These are phyloP conservation scores for Euura lappo DNA, from an alignment of 1,140 invertebrate species.

Conservation along the genomic window DNA sequence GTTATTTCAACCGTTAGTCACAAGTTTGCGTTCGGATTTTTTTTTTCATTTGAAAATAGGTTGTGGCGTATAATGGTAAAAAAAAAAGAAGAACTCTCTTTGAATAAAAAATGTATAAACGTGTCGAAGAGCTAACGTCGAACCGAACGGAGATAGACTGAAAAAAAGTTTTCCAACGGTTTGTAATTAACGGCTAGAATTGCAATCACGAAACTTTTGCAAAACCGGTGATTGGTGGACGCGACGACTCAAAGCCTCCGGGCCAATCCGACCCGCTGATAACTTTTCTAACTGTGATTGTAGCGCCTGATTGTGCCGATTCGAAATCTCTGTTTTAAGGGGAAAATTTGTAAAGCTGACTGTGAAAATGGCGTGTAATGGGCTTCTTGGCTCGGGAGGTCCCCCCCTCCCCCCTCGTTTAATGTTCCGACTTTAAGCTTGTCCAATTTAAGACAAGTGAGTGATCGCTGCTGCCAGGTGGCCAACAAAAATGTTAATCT, in stretches of 20 bases:
- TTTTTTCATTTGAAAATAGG: too few relatives aligned
- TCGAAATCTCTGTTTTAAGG: not conserved
- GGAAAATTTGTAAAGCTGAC: not conserved
- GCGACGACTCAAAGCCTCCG: not conserved
- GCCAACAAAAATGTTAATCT: not conserved
- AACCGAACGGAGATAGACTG: too few relatives aligned
- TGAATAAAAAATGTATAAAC: too few relatives aligned
- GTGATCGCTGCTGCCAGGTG: not conserved
- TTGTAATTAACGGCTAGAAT: not conserved
- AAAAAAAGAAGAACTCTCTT: too few relatives aligned
- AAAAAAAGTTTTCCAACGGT: not conserved
- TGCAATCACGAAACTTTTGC: not conserved
- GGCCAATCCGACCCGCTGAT: not conserved
- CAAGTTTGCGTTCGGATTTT: too few relatives aligned
- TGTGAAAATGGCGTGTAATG: not conserved
- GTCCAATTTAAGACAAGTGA: slow-evolving; percentile 2
- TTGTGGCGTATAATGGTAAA: too few relatives aligned
- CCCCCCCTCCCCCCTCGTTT: not conserved
- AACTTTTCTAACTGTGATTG: not conserved
- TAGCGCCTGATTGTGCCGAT: not conserved
- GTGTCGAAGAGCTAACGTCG: too few relatives aligned
- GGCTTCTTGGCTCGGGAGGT: too few relatives aligned
- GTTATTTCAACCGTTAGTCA: too few relatives aligned
- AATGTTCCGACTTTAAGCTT: not conserved
- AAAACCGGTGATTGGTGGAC: not conserved